Evolutionary conservation across 2,888 invertebrate genomes (phyloP).

Genomic region (Cylloceria caligata): DNA sequence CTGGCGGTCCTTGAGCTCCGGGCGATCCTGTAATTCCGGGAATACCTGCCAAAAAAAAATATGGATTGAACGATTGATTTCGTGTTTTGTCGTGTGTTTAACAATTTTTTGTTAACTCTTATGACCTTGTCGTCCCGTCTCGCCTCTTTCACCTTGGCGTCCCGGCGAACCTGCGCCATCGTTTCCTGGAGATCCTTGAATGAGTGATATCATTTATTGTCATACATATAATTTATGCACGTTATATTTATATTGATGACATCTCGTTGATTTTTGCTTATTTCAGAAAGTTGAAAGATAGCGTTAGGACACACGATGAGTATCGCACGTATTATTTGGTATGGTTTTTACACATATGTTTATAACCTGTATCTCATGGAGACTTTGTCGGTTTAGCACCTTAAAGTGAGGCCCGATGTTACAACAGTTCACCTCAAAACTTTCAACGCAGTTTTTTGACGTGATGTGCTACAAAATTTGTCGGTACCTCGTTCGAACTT

Average conservation of each 20-base stretch:
- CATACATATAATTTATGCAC: not conserved
- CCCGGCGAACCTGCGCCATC: constrained; percentile 89
- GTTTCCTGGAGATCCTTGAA: constrained; percentile 88
- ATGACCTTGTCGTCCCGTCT: constrained; percentile 90
- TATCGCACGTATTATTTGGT: no score
- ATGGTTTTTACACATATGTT: no score
- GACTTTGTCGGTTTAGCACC: no score
- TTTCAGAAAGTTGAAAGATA: not conserved
- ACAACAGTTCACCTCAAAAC: no score
- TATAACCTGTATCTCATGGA: no score
- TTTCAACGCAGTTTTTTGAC: no score
- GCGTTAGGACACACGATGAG: no score
- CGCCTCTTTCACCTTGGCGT: constrained; percentile 91
- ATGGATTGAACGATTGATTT: constrained; percentile 27
- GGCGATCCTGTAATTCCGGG: constrained; percentile 86
- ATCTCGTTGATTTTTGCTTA: not conserved
- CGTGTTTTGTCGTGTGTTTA: not conserved
- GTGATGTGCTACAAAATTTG: no score
- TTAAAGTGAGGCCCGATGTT: no score
- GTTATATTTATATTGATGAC: no score
- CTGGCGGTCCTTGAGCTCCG: constrained; percentile 89
- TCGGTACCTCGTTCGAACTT: no score
- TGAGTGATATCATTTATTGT: not conserved
- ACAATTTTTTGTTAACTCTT: not conserved
- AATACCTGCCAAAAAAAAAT: constrained; percentile 77